Base-by-base conservation (phyloP, 1,140 invertebrate species). In the Melitaea cinxia region DNA sequence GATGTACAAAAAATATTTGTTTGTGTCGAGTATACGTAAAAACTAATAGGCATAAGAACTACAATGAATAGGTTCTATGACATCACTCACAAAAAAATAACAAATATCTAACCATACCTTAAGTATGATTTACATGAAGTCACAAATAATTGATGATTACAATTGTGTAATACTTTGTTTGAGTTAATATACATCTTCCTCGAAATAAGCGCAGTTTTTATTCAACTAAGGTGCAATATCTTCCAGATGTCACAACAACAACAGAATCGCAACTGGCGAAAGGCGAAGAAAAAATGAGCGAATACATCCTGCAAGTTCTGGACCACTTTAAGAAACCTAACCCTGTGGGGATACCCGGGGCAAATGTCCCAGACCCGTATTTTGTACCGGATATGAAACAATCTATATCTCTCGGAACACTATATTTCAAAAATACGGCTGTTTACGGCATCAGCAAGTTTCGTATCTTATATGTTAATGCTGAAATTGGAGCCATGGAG, bases 251-350 rank as follows among this genome's bases (percentile, higher is more conserved):
- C 5, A 33, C 49, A 39, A 67, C 70, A 6, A 72, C 72, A 2
- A 76, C 63, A 2, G 70, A 75, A 17, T 37, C 70, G 1, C 57
- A 73, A 28, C 66, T 91, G 6, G 75, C 76, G 4, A 74, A 92
- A 35, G 93, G 92, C 4, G 93, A 95, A 80, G 92, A 94, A 73
- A 94, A 93, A 66, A 87, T 96, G 12, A 94, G 94, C 39, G 93
- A 95, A 61, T 94, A 95, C 72, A 93, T 97, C 30, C 90, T 94
- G 24, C 86, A 91, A 23, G 92, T 97, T 6, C 77, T 97, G n/a
- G 94, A 96, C 42, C 96, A 97, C 79, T 97, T 95, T 80, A 95
- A 97, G 84, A 93, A 96, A 75, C 91, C 94, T 49, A 95, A 97
- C 37, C 86, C 86, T 0, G 87, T 95, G 0, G 96, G 96, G 0